Conservation (phyloP, 2,113 vertebrate species). For the Stigmatopora argus region DNA sequence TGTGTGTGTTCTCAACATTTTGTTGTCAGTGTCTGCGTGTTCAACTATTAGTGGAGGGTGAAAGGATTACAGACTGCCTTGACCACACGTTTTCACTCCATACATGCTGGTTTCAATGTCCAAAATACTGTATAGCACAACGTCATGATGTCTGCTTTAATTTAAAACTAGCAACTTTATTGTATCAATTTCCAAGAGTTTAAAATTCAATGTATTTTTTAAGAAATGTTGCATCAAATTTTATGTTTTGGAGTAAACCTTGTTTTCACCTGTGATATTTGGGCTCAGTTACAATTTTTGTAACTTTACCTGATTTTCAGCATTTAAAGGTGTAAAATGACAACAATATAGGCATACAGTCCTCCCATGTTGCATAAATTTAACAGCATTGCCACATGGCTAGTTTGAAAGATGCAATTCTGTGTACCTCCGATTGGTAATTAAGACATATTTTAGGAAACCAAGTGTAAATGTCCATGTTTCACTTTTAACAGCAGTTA, state of each 20-base stretch:
- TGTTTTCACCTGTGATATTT: too few relatives aligned
- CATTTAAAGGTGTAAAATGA: too few relatives aligned
- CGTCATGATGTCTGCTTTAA: too few relatives aligned
- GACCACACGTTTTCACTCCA: neutral
- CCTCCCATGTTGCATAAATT: neutral
- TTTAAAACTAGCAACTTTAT: too few relatives aligned
- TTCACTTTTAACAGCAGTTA: neutral
- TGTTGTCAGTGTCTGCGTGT: neutral
- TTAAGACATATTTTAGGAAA: neutral
- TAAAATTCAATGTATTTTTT: too few relatives aligned
- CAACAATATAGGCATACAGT: neutral
- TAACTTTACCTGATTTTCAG: too few relatives aligned
- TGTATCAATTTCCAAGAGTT: too few relatives aligned
- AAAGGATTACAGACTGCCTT: neutral
- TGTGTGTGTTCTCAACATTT: slow-evolving; percentile 2
- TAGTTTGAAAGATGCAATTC: neutral
- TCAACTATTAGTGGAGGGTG: slow-evolving; percentile 1
- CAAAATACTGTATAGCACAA: neutral
- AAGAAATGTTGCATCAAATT: too few relatives aligned
- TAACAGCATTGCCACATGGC: neutral
- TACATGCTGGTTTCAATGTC: neutral
- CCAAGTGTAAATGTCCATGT: neutral
- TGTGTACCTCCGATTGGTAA: neutral
- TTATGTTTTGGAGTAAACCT: too few relatives aligned
- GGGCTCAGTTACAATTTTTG: too few relatives aligned